Base-by-base conservation (phyloP, 1,140 invertebrate species). In the Belonocnema kinseyi region DNA sequence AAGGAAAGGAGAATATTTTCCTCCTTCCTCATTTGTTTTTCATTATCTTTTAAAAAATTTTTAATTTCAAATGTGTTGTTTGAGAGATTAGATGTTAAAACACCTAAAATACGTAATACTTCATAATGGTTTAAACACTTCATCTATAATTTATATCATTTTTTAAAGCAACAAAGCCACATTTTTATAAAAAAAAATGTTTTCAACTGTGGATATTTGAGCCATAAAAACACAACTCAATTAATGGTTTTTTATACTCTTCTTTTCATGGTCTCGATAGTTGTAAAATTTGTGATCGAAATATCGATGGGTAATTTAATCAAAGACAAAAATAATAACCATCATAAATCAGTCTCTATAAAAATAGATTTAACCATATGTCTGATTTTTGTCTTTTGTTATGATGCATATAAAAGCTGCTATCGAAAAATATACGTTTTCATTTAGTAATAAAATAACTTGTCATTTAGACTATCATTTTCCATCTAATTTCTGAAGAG, bases 261-360 rank as follows among this genome's bases (percentile, higher is more conserved):
- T 40, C 33, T 14, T 66, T 40, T 66, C n/a, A 66, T 46, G 40
- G 61, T 16, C 14, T 66, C 33, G 14, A 40, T n/a, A 66, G 33
- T 13, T 40, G 61, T 66, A 66, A 66, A 66, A 66, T 66, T 46
- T 66, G n/a, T 66, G 21, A 40, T 46, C 40, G 3, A 66, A 66
- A 46, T 33, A 61, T 61, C 58, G 26, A 61, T 61, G 21, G 58
- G 16, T 66, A 66, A 13, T 66, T 66, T 66, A 66, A 40, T 46
- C 40, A 11, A 46, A 46, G 40, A 11, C 0, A 46, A 46, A 46
- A 46, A 46, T 11, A 46, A 46, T 46, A 10, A 10, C 40, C 5
- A 46, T 46, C 6, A 46, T 46, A 10, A 46, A 46, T 11, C 7
- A 10, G 40, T 8, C 40, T 46, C 40, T 46, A 46, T 46, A 46